phyloP scores from a whole-genome alignment of 2,113 vertebrate genomes.

The Dryoscopus gambensis region DNA sequence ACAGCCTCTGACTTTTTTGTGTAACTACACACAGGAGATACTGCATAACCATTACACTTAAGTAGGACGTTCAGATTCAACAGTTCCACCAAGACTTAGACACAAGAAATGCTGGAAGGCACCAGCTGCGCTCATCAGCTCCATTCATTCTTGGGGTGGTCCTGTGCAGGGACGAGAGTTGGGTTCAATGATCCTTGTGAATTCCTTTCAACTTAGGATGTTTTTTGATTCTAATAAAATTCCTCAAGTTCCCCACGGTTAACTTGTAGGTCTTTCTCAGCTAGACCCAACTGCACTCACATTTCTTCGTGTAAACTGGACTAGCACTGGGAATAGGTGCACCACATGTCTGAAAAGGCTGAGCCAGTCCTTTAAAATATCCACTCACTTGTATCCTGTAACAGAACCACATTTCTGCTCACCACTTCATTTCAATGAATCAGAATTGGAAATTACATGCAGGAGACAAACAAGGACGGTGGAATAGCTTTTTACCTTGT shows the following conservation, averaged over 20 bases:
- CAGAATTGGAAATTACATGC: not conserved
- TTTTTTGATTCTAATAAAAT: not conserved
- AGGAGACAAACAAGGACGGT: not conserved
- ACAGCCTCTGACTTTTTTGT: not conserved
- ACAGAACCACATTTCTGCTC: not conserved
- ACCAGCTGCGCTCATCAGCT: no score
- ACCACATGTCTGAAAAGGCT: not conserved
- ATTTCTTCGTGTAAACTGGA: not conserved
- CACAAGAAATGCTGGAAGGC: not conserved
- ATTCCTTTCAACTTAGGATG: not conserved
- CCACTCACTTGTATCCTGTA: not conserved
- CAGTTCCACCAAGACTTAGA: not conserved
- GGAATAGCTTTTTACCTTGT: not conserved
- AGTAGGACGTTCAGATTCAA: not conserved
- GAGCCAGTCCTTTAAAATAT: not conserved
- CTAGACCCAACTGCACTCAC: not conserved
- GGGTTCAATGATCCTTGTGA: not conserved
- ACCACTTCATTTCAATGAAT: not conserved
- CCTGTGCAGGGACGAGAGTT: not conserved
- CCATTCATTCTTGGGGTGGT: not conserved
- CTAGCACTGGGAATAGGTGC: not conserved
- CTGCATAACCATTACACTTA: accelerated
- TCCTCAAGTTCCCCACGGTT: not conserved
- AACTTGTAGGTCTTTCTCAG: not conserved
- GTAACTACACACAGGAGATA: not conserved